Conservation (phyloP, 2,888 invertebrate species). For the Spodoptera picta region DNA sequence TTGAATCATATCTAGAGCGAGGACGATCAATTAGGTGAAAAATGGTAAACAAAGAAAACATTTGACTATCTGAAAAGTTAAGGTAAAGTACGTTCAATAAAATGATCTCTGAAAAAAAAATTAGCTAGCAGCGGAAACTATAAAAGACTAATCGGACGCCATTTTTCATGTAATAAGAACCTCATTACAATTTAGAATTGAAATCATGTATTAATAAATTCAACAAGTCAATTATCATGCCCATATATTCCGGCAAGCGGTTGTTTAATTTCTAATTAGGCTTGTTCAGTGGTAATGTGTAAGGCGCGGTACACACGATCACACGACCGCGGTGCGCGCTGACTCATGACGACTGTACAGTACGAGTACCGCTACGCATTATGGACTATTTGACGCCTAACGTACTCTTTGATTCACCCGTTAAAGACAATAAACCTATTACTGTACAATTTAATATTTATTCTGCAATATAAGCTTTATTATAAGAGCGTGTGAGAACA, state of each 20-base stretch:
- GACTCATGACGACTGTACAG: slow-evolving; percentile 68
- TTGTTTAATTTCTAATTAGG: slow-evolving; percentile 37
- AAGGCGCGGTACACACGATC: slow-evolving; percentile 49
- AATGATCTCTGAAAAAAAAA: no score
- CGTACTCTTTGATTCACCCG: slow-evolving; percentile 32
- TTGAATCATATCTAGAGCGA: slow-evolving; percentile 25
- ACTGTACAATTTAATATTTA: slow-evolving; percentile 30
- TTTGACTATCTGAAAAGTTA: no score
- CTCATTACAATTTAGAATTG: not conserved
- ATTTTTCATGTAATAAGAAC: no score
- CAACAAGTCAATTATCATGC: slow-evolving; percentile 18
- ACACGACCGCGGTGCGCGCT: slow-evolving; percentile 66
- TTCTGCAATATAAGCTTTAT: slow-evolving; percentile 23
- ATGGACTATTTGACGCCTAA: slow-evolving; percentile 61
- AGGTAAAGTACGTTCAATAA: no score
- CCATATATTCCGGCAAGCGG: slow-evolving; percentile 8
- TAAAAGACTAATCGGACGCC: no score
- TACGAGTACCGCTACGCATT: slow-evolving; percentile 72
- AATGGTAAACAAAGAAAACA: no score
- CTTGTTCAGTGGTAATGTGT: slow-evolving; percentile 32
- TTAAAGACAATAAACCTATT: slow-evolving; percentile 47
- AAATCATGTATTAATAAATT: slow-evolving; percentile 14
- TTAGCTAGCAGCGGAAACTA: no score
- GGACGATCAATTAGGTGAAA: slow-evolving; percentile 13
- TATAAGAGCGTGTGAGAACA: not conserved